Evolutionary conservation across 2,113 vertebrate genomes (phyloP).

Genomic region (Tenebrosternarchus preto): DNA sequence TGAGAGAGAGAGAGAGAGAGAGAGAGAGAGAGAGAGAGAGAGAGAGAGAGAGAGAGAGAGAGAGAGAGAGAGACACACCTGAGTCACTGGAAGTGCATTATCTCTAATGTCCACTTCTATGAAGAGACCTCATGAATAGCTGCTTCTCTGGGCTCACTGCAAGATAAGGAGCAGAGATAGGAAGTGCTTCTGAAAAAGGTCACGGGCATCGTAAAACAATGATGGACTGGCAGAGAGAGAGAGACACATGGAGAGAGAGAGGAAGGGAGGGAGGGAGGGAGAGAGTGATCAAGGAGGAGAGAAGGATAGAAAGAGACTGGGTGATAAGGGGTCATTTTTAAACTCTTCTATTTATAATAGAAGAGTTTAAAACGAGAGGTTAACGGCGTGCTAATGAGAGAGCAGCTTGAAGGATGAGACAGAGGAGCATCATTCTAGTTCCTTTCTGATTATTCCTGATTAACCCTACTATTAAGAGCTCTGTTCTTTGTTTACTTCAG

Average conservation of each 20-base stretch:
- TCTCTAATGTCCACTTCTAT: slow-evolving; percentile 53
- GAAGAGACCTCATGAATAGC: slow-evolving; percentile 55
- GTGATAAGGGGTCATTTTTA: no score
- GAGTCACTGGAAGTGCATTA: slow-evolving; percentile 58
- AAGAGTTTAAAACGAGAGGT: not conserved
- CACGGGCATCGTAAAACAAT: slow-evolving; percentile 55
- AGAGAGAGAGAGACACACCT: slow-evolving; percentile 35
- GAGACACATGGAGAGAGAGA: slow-evolving; percentile 23
- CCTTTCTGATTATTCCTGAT: not conserved
- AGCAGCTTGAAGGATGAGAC: not conserved
- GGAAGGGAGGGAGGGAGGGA: not conserved
- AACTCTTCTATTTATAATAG: no score
- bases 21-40: not conserved
- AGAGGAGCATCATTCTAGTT: not conserved
- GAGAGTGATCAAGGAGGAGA: not conserved
- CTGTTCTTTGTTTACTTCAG: not conserved
- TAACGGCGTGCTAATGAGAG: no score
- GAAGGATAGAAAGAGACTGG: not conserved
- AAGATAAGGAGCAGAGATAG: slow-evolving; percentile 56
- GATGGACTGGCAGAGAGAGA: slow-evolving; percentile 33
- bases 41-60: not conserved
- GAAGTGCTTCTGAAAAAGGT: slow-evolving; percentile 54
- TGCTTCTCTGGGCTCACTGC: slow-evolving; percentile 35
- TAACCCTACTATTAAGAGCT: slow-evolving; percentile 1
- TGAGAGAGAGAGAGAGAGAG: not conserved